Evolutionary conservation across 2,888 invertebrate genomes (phyloP).

Genomic region (Tortrix viridana): DNA sequence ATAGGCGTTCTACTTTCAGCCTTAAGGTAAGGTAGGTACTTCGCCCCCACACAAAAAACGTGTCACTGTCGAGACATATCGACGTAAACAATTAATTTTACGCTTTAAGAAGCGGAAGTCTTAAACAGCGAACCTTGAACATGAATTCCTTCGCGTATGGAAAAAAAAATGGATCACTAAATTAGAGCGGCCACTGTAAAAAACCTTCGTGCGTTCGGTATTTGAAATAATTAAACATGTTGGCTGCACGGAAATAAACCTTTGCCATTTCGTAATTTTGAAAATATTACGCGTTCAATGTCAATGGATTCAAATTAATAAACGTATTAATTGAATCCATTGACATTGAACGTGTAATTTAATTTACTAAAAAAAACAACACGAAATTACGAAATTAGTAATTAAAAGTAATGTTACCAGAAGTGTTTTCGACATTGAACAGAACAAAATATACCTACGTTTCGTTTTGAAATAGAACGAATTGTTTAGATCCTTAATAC

Average conservation of each 20-base stretch:
- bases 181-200: slow-evolving; percentile 28
- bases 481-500: too few relatives aligned
- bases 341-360: too few relatives aligned
- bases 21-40: slow-evolving; percentile 4
- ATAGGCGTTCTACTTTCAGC: slow-evolving; percentile 21
- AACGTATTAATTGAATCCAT: too few relatives aligned
- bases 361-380: too few relatives aligned
- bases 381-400: slow-evolving; percentile 26
- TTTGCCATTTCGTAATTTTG: slow-evolving; percentile 29
- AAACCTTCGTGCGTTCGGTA: slow-evolving; percentile 34
- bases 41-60: slow-evolving; percentile 13
- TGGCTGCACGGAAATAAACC: slow-evolving; percentile 22
- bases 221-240: slow-evolving; percentile 24
- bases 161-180: slow-evolving; percentile 32
- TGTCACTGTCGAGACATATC: slow-evolving; percentile 19
- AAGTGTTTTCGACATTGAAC: slow-evolving; percentile 17
- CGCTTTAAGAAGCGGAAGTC: slow-evolving; percentile 37
- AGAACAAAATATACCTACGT: slow-evolving; percentile 1
- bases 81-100: slow-evolving; percentile 25
- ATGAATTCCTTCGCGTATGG: slow-evolving; percentile 34
- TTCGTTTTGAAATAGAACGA: neutral
- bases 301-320: slow-evolving; percentile 25
- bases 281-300: slow-evolving; percentile 34
- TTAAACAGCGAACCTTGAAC: slow-evolving; percentile 36
- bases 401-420: slow-evolving; percentile 28